Evolutionary conservation across 2,113 vertebrate species (phyloP).

Genomic region (Rhinoptilus africanus): DNA sequence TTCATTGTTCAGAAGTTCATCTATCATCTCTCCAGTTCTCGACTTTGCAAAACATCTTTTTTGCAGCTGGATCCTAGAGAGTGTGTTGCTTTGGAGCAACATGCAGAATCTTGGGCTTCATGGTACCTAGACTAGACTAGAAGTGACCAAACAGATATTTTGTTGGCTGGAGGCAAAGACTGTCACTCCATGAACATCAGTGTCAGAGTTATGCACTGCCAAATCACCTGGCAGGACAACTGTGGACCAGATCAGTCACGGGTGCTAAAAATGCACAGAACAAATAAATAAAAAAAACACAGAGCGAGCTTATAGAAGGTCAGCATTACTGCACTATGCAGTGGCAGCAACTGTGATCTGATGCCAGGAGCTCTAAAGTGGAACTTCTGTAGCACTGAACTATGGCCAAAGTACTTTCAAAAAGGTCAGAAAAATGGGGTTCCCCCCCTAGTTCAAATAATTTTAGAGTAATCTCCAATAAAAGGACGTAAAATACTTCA

Average conservation of each 20-base stretch:
- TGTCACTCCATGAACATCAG: background rate
- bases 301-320: background rate
- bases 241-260: fast-evolving
- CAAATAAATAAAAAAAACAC: background rate
- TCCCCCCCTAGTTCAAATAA: background rate
- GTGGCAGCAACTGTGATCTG: background rate
- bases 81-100: background rate
- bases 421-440: background rate
- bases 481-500: background rate
- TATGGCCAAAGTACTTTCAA: background rate
- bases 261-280: background rate
- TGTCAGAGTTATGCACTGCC: background rate
- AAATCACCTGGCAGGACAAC: background rate
- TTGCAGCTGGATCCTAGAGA: background rate
- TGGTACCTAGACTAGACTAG: background rate
- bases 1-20: conserved; percentile 40
- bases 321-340: background rate
- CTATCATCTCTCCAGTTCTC: background rate
- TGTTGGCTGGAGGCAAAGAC: background rate
- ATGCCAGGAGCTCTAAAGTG: background rate
- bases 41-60: background rate
- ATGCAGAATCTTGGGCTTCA: background rate
- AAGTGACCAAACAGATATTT: background rate
- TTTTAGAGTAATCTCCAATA: background rate
- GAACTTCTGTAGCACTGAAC: background rate